Percentiles rank a stretch among this genome's conserved stretches.
Evolutionary conservation across 1,140 invertebrate species (phyloP).

Genomic region (Phenacoccus solenopsis): DNA sequence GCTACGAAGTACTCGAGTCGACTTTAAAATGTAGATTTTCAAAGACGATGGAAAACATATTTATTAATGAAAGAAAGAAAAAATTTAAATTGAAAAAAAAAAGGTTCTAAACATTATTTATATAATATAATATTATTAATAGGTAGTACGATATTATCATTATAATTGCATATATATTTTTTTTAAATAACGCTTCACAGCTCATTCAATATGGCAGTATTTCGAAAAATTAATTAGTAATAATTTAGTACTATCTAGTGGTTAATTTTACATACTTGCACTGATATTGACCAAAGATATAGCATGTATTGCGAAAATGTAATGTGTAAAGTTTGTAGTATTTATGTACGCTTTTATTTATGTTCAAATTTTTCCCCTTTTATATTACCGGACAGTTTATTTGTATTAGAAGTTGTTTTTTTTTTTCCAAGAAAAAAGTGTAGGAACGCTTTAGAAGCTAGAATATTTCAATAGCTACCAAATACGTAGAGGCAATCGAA

Average conservation of each 20-base stretch:
- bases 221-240: too few species aligned
- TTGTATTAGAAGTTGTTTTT: background rate
- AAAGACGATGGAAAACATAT: too few species aligned
- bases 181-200: background rate
- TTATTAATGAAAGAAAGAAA: too few species aligned
- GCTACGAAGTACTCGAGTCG: too few species aligned
- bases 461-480: background rate
- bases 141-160: background rate
- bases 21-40: too few species aligned
- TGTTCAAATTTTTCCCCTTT: background rate
- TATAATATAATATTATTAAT: background rate
- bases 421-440: background rate
- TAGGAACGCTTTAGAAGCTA: background rate
- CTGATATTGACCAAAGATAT: conserved; percentile 12
- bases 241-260: too few species aligned
- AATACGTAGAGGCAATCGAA: too few species aligned
- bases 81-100: too few species aligned
- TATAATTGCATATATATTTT: background rate
- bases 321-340: background rate
- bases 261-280: too few species aligned
- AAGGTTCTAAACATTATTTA: too few species aligned
- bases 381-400: background rate
- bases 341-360: background rate
- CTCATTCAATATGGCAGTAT: background rate
- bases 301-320: conserved; percentile 6